Evolutionary conservation across 2,888 invertebrate genomes (phyloP).

Genomic region (Endomychus coccineus): DNA sequence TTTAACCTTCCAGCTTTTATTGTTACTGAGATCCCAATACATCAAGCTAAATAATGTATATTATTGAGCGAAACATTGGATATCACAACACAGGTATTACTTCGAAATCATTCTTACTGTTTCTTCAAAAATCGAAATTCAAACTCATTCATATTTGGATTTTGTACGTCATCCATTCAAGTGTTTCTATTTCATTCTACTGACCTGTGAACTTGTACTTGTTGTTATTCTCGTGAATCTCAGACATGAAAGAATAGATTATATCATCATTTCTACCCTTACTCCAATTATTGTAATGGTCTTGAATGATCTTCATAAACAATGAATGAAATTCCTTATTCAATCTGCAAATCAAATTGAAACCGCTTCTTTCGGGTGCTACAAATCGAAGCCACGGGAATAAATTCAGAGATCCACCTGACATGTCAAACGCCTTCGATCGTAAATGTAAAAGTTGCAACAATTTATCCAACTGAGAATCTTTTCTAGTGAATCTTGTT

Average conservation of each 20-base stretch:
- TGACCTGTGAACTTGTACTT: constrained; percentile 44
- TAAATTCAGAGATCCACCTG: constrained; percentile 47
- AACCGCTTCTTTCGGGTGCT: constrained; percentile 55
- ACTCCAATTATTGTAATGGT: constrained; percentile 47
- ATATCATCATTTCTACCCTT: constrained; percentile 48
- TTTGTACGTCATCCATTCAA: too few relatives aligned
- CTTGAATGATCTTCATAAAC: constrained; percentile 50
- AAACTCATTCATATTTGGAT: too few relatives aligned
- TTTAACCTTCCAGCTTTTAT: too few relatives aligned
- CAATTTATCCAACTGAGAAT: constrained; percentile 42
- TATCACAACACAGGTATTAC: too few relatives aligned
- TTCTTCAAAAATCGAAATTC: not conserved
- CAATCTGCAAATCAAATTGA: constrained; percentile 49
- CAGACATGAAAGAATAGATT: constrained; percentile 56
- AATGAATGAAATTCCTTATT: constrained; percentile 50
- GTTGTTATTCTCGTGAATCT: constrained; percentile 49
- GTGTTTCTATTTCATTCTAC: too few relatives aligned
- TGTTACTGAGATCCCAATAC: too few relatives aligned
- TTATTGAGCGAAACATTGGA: too few relatives aligned
- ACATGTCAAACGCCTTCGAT: constrained; percentile 43
- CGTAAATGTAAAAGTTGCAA: constrained; percentile 46
- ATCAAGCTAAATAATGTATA: too few relatives aligned
- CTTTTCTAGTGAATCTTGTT: constrained; percentile 41
- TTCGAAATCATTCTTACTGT: not conserved
- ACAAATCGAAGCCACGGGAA: constrained; percentile 58